phyloP scores from a whole-genome alignment of 1,140 invertebrate species.

The Dendroctonus ponderosae region DNA sequence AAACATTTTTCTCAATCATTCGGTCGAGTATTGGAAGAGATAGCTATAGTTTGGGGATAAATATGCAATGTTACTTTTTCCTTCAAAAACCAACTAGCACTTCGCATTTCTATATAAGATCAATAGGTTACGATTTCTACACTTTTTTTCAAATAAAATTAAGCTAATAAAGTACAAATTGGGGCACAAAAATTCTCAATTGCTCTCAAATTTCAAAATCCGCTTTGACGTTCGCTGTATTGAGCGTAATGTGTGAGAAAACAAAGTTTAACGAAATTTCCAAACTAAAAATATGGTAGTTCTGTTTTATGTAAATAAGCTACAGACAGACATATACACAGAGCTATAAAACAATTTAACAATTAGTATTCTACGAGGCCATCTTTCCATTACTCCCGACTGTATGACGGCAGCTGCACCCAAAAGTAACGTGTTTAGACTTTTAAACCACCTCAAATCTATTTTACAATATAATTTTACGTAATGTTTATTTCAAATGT shows the following conservation, averaged over 20 bases:
- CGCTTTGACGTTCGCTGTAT: neutral
- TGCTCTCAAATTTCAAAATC: no score
- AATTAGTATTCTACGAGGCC: constrained; percentile 36
- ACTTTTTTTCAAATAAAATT: no score
- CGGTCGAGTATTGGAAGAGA: no score
- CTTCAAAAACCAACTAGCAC: no score
- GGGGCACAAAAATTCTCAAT: no score
- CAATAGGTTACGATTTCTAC: no score
- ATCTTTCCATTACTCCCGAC: constrained; percentile 37
- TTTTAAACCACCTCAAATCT: constrained; percentile 33
- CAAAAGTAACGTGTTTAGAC: constrained; percentile 35
- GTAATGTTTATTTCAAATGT: constrained; percentile 37
- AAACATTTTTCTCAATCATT: no score
- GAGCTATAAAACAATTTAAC: constrained; percentile 35
- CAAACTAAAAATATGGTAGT: constrained; percentile 28
- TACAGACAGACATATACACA: constrained; percentile 26
- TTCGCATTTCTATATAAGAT: no score
- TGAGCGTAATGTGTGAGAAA: neutral
- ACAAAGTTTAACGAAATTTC: constrained; percentile 21
- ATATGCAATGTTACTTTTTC: no score
- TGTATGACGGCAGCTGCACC: constrained; percentile 38
- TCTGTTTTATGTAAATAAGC: constrained; percentile 33
- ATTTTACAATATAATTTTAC: constrained; percentile 36
- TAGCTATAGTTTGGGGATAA: no score
- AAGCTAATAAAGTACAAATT: no score